Percentiles rank a stretch among this genome's conserved stretches.
These are phyloP conservation scores for Drosophila yooni DNA, from an alignment of 2,888 invertebrate genomes.

Conservation along the genomic window DNA sequence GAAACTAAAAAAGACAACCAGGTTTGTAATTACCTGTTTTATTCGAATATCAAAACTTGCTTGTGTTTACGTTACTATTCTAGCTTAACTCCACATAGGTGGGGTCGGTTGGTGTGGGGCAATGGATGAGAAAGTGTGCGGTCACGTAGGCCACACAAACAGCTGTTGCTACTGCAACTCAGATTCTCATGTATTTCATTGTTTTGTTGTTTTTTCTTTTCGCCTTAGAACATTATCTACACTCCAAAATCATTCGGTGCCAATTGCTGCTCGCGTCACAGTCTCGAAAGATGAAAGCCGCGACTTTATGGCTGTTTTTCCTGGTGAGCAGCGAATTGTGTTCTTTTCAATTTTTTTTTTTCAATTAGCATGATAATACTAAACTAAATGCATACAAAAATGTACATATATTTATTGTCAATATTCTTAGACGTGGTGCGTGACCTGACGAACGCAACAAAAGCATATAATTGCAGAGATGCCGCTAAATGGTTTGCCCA, in stretches of 20 bases:
- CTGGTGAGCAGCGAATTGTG: slow-evolving; percentile 83
- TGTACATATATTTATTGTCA: slow-evolving; percentile 3
- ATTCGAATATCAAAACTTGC: slow-evolving; percentile 18
- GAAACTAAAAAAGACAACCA: slow-evolving; percentile 78
- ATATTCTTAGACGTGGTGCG: slow-evolving; percentile 89
- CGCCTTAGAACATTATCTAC: slow-evolving; percentile 82
- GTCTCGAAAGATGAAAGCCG: slow-evolving; percentile 93
- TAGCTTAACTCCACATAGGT: background rate
- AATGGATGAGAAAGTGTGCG: slow-evolving; percentile 44
- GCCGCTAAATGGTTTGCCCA: slow-evolving; percentile 93
- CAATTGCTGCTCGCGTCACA: slow-evolving; percentile 87
- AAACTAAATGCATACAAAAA: slow-evolving; percentile 32
- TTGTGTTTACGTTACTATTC: slow-evolving; percentile 46
- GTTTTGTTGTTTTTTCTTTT: slow-evolving; percentile 17
- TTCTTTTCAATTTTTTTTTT: background rate
- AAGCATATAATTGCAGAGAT: slow-evolving; percentile 91
- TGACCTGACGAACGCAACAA: slow-evolving; percentile 91
- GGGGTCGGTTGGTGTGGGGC: slow-evolving; percentile 19
- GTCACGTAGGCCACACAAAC: slow-evolving; percentile 70
- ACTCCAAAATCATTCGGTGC: slow-evolving; percentile 82
- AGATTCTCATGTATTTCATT: slow-evolving; percentile 24
- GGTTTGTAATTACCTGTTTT: slow-evolving; percentile 62
- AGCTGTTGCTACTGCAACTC: slow-evolving; percentile 38
- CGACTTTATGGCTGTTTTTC: slow-evolving; percentile 95
- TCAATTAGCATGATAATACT: slow-evolving; percentile 70